Conservation (phyloP, 2,888 invertebrate species). For the Euzetes globulus region DNA sequence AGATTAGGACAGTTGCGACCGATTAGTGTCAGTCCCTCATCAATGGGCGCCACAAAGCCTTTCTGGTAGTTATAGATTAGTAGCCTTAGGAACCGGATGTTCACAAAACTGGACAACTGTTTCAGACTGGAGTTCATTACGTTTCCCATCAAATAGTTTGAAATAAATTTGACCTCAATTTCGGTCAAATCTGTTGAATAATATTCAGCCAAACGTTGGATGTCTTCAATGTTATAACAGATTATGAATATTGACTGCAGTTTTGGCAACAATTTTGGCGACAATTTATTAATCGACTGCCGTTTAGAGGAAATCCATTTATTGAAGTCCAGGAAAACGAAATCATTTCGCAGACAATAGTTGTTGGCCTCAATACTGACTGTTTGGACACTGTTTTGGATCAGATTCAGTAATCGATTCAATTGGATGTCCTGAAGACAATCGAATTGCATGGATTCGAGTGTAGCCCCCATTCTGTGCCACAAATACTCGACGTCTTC, state of each 20-base stretch:
- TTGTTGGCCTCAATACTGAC: not conserved
- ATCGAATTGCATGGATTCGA: not conserved
- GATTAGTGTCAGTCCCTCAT: not conserved
- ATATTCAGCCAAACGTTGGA: not conserved
- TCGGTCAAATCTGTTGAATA: not conserved
- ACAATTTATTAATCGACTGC: not conserved
- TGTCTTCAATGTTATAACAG: constrained; percentile 1
- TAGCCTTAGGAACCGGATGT: not conserved
- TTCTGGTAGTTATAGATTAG: constrained; percentile 4
- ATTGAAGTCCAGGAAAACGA: not conserved
- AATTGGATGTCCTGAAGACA: not conserved
- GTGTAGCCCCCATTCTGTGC: not conserved
- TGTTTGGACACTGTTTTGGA: not conserved
- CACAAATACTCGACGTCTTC: not conserved
- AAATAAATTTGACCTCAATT: constrained; percentile 10
- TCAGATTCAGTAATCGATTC: not conserved
- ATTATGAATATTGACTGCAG: not conserved
- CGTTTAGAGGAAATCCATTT: not conserved
- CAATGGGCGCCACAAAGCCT: not conserved
- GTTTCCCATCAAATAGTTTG: not conserved
- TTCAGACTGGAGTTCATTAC: not conserved
- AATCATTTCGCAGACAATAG: not conserved
- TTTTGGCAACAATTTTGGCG: not conserved
- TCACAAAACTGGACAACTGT: constrained; percentile 4
- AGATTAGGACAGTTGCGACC: not conserved